These are phyloP conservation scores for Lacerta bilineata DNA, from an alignment of 2,797 vertebrate species.

Conservation along the genomic window DNA sequence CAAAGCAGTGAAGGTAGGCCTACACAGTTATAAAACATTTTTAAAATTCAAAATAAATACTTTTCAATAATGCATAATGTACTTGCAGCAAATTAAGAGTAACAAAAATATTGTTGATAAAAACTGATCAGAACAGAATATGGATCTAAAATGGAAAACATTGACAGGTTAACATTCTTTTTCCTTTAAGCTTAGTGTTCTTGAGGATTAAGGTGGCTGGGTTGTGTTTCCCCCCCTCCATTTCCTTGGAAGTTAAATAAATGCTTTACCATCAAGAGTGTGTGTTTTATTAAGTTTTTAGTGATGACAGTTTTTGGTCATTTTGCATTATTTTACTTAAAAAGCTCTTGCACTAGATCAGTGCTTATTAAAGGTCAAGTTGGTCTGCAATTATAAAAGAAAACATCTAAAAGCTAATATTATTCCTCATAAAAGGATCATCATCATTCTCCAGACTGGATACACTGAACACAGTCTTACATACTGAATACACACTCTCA, in stretches of 20 bases:
- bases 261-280: constrained; percentile 72
- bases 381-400: constrained; percentile 76
- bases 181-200: constrained; percentile 72
- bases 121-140: constrained; percentile 79
- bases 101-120: constrained; percentile 75
- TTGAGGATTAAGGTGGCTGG: constrained; percentile 59
- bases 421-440: constrained; percentile 66
- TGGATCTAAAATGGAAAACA: constrained; percentile 70
- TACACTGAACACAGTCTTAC: constrained; percentile 61
- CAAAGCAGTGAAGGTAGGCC: constrained; percentile 80
- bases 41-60: constrained; percentile 83
- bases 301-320: constrained; percentile 75
- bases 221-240: not conserved
- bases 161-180: constrained; percentile 79
- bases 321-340: constrained; percentile 74
- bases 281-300: constrained; percentile 72
- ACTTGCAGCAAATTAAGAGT: constrained; percentile 74
- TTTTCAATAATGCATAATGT: constrained; percentile 72
- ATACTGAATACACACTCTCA: constrained; percentile 16
- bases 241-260: constrained; percentile 78
- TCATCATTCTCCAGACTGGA: constrained; percentile 66
- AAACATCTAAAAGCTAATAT: constrained; percentile 74
- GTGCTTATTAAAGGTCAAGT: constrained; percentile 74
- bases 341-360: constrained; percentile 72
- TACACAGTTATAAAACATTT: constrained; percentile 78